Conservation (phyloP, 2,888 invertebrate species). For the Norana najaformis region DNA sequence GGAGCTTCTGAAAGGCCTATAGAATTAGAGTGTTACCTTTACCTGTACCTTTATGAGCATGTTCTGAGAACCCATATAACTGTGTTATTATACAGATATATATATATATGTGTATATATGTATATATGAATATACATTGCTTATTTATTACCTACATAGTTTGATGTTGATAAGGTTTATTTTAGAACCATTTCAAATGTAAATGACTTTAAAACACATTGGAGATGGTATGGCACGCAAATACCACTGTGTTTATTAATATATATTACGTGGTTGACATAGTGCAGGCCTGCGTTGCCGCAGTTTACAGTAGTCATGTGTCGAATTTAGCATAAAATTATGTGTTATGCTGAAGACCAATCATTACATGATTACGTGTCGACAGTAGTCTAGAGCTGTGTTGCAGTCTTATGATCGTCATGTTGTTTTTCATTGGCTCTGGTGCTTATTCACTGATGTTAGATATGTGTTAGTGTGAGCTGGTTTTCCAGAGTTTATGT, state of each 20-base stretch:
- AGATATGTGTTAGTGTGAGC: not conserved
- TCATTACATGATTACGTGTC: not conserved
- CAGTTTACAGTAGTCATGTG: not conserved
- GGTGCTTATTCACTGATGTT: not conserved
- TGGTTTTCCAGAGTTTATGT: not conserved
- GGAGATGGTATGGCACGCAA: not conserved
- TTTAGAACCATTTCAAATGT: not conserved
- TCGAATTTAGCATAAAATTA: not conserved
- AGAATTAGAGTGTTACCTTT: not conserved
- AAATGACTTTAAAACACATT: not conserved
- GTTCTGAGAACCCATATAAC: not conserved
- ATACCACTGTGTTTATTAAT: not conserved
- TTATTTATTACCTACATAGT: not conserved
- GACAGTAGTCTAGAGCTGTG: not conserved
- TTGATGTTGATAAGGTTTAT: not conserved
- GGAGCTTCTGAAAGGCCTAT: not conserved
- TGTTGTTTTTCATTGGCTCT: not conserved
- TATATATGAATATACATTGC: not conserved
- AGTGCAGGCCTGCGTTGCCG: not conserved
- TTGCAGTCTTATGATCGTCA: not conserved
- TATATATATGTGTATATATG: not conserved
- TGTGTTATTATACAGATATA: not conserved
- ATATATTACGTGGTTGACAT: not conserved
- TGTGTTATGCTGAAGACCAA: not conserved
- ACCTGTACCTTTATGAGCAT: too few species aligned